Percentiles rank a stretch among this genome's conserved stretches.
Conservation (phyloP, 2,888 invertebrate species). For the Pardosa pseudoannulata region DNA sequence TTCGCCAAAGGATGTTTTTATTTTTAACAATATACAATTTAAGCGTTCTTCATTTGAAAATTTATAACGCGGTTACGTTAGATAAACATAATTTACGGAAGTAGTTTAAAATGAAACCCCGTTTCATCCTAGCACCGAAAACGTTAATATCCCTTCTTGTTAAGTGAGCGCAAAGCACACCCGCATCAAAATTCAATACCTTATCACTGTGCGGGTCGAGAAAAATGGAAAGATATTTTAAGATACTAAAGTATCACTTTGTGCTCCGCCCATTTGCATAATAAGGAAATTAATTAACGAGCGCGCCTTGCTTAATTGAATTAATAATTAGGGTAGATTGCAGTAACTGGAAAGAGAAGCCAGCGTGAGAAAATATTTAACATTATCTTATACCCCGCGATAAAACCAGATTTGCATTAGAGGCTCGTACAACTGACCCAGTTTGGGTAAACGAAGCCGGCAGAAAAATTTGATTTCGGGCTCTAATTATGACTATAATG, state of each 20-base stretch:
- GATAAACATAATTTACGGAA: too few relatives aligned
- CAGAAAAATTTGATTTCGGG: too few relatives aligned
- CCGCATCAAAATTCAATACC: background rate
- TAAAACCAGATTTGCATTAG: background rate
- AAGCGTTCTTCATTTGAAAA: too few relatives aligned
- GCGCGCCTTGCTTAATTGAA: background rate
- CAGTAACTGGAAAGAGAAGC: background rate
- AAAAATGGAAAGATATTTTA: background rate
- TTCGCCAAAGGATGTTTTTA: too few relatives aligned
- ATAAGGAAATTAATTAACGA: conserved; percentile 10
- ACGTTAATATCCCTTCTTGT: too few relatives aligned
- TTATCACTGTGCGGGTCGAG: background rate
- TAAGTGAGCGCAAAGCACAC: background rate
- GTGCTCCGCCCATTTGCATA: background rate
- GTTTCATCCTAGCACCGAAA: too few relatives aligned
- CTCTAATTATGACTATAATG: too few relatives aligned
- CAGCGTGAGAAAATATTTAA: background rate
- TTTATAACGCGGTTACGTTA: too few relatives aligned
- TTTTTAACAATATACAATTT: too few relatives aligned
- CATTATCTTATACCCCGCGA: background rate
- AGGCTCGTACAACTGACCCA: too few relatives aligned
- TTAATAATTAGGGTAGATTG: background rate
- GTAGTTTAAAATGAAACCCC: too few relatives aligned
- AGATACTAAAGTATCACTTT: background rate
- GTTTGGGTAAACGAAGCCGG: too few relatives aligned